Conservation (phyloP, 2,113 vertebrate species). For the Varanus salvator region DNA sequence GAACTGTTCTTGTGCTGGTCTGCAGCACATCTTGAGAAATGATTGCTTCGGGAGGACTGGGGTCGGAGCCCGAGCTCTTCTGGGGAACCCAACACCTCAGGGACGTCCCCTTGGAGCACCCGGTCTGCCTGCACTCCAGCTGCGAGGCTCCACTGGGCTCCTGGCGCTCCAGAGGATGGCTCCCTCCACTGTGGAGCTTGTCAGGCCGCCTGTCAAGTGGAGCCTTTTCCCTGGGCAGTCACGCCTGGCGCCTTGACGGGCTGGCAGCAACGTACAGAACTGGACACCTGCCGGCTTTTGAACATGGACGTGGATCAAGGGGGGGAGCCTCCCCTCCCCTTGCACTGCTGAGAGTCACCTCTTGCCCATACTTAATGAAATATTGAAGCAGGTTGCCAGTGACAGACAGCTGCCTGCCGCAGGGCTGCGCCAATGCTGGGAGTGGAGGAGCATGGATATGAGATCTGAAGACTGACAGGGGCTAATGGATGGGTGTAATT, state of each 20-base stretch:
- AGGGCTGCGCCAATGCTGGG: not conserved
- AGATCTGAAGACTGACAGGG: conserved; percentile 9
- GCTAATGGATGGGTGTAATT: not conserved
- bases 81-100: not conserved
- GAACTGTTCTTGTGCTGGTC: not conserved
- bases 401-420: conserved; percentile 29
- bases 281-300: not conserved
- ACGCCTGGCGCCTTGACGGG: conserved; percentile 32
- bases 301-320: not conserved
- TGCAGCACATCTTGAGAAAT: not conserved
- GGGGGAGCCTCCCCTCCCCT: not conserved
- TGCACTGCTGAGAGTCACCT: conserved; percentile 6
- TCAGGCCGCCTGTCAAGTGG: conserved; percentile 11
- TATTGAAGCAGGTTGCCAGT: conserved; percentile 26
- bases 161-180: not conserved
- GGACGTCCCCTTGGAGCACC: not conserved
- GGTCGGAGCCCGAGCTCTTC: not conserved
- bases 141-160: not conserved
- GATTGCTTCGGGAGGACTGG: not conserved
- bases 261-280: conserved; percentile 2
- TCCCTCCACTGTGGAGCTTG: not conserved
- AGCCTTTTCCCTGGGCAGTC: conserved; percentile 12
- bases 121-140: not conserved
- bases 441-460: conserved; percentile 16
- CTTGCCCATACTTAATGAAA: conserved; percentile 30